A percentile compares a stretch with the other conserved stretches of the same genome.
Conservation (phyloP, 2,797 vertebrate genomes). For the Bradypodion ventrale region DNA sequence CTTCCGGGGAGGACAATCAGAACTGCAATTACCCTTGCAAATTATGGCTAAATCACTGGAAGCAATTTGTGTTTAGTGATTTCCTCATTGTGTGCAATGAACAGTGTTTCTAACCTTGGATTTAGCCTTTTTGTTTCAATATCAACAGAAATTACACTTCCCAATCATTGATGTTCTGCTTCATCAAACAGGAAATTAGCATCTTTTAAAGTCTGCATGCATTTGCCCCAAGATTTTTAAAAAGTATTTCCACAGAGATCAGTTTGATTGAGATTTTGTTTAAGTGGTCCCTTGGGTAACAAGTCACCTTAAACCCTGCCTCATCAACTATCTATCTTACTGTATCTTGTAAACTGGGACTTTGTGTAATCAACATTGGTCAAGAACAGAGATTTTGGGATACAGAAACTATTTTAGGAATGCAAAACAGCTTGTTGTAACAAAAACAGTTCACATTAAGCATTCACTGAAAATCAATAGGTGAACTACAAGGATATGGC, state of each 20-base stretch:
- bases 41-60: neutral
- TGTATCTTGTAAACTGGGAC: neutral
- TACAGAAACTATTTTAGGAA: neutral
- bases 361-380: neutral
- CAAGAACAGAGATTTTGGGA: neutral
- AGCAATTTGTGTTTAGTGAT: neutral
- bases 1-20: neutral
- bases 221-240: constrained; percentile 2
- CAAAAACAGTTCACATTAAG: neutral
- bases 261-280: neutral
- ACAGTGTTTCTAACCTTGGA: neutral
- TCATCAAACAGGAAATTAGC: constrained; percentile 24
- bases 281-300: too few species aligned
- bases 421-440: neutral
- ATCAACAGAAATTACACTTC: constrained; percentile 10
- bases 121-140: neutral
- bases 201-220: neutral
- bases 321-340: neutral
- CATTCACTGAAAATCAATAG: neutral
- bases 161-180: neutral
- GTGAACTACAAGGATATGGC: neutral
- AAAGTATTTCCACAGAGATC: rapidly evolving
- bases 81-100: neutral
- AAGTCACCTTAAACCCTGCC: neutral
- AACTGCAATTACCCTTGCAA: neutral